Evolutionary conservation across 2,113 vertebrate genomes (phyloP).

Genomic region (Eptatretus burgeri): DNA sequence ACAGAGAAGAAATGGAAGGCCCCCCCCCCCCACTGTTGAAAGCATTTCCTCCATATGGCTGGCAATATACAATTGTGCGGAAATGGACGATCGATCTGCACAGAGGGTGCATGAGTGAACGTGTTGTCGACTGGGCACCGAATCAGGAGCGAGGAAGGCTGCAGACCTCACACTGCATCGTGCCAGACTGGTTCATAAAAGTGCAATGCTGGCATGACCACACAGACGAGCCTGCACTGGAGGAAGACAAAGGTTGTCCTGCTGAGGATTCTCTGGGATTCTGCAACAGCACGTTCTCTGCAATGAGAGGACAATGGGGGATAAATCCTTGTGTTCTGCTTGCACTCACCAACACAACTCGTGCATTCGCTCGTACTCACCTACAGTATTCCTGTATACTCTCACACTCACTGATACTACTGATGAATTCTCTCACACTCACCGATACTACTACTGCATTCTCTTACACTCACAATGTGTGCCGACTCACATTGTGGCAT

Average conservation of each 20-base stretch:
- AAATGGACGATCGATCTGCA: too few relatives aligned
- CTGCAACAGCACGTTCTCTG: slow-evolving; percentile 66
- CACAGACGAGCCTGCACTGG: slow-evolving; percentile 31
- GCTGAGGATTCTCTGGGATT: slow-evolving; percentile 36
- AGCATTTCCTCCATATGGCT: too few relatives aligned
- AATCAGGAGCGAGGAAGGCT: slow-evolving; percentile 51
- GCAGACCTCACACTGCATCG: slow-evolving; percentile 92
- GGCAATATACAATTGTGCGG: too few relatives aligned
- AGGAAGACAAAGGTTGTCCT: slow-evolving; percentile 24
- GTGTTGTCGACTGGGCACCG: too few relatives aligned
- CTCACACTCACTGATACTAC: rapidly evolving
- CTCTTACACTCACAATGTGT: too few relatives aligned
- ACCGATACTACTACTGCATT: rapidly evolving
- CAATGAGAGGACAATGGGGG: background rate
- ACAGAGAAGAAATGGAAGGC: too few relatives aligned
- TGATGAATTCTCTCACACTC: rapidly evolving
- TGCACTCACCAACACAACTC: background rate
- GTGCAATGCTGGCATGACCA: slow-evolving; percentile 96
- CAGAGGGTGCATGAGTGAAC: too few relatives aligned
- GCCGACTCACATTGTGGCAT: background rate
- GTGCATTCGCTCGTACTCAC: background rate
- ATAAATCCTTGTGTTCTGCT: background rate
- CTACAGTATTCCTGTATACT: too few relatives aligned
- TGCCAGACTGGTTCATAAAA: slow-evolving; percentile 95
- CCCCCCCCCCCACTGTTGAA: too few relatives aligned